Evolutionary conservation across 2,113 vertebrate genomes (phyloP).

Genomic region (Ammodytes dubius): DNA sequence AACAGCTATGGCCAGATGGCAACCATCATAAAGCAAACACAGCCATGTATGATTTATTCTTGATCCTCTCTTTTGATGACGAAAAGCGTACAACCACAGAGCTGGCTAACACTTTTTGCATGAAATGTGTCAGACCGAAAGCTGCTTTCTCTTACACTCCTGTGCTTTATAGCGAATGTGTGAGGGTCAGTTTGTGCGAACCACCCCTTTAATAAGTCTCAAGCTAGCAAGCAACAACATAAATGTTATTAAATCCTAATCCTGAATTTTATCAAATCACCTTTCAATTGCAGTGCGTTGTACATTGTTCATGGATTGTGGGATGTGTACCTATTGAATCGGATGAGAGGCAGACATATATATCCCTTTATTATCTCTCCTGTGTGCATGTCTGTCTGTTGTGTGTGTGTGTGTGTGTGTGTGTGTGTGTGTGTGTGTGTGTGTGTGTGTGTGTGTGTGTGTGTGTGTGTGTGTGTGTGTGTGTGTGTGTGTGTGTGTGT

Average conservation of each 20-base stretch:
- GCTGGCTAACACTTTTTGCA: background rate
- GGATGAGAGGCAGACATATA: background rate
- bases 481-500: background rate
- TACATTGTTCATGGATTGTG: background rate
- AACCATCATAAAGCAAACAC: constrained; percentile 24
- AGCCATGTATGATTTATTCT: background rate
- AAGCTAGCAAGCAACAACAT: background rate
- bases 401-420: constrained; percentile 16
- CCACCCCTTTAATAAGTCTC: no score
- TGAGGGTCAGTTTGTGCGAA: background rate
- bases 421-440: constrained; percentile 17
- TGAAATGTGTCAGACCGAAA: background rate
- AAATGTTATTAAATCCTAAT: background rate
- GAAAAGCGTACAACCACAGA: background rate
- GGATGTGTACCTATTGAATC: background rate
- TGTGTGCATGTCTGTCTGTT: constrained; percentile 8
- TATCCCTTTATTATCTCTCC: background rate
- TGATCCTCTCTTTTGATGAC: background rate
- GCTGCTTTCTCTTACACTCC: background rate
- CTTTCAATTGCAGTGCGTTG: background rate
- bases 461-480: constrained; percentile 12
- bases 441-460: background rate
- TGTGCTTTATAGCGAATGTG: background rate
- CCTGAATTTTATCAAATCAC: background rate
- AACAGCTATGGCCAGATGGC: constrained; percentile 30